Conservation (phyloP, 2,797 vertebrate species). For the Aphelocoma californica region DNA sequence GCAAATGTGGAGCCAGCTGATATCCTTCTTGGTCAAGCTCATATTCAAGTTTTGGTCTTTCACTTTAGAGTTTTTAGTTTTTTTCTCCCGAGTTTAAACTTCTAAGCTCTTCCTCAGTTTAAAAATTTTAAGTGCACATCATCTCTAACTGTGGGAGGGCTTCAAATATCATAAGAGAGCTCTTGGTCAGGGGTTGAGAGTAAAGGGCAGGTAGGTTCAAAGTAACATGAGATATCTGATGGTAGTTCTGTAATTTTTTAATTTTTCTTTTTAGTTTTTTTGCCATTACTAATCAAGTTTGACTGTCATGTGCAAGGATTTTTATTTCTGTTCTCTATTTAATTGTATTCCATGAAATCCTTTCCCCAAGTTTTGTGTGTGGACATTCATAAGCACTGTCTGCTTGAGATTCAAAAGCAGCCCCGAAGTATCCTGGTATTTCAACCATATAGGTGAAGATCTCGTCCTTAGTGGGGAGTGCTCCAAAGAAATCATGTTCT, state of each 20-base stretch:
- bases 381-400: not conserved
- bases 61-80: not conserved
- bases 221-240: not conserved
- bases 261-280: not conserved
- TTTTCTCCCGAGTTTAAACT: not conserved
- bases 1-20: not conserved
- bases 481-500: not conserved
- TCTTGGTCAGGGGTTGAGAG: not conserved
- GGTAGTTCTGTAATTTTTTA: not conserved
- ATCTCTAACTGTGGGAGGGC: not conserved
- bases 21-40: not conserved
- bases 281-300: not conserved
- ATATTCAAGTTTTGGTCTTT: not conserved
- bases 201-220: not conserved
- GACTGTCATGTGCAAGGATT: not conserved
- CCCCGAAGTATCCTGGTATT: not conserved
- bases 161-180: not conserved
- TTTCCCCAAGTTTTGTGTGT: not conserved
- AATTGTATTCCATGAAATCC: not conserved
- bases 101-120: not conserved
- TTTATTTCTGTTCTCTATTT: not conserved
- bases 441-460: not conserved
- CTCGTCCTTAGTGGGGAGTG: not conserved
- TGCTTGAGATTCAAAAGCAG: not conserved
- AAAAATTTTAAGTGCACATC: not conserved